phyloP scores from a whole-genome alignment of 2,888 invertebrate genomes.

The Lamellibrachia columna region DNA sequence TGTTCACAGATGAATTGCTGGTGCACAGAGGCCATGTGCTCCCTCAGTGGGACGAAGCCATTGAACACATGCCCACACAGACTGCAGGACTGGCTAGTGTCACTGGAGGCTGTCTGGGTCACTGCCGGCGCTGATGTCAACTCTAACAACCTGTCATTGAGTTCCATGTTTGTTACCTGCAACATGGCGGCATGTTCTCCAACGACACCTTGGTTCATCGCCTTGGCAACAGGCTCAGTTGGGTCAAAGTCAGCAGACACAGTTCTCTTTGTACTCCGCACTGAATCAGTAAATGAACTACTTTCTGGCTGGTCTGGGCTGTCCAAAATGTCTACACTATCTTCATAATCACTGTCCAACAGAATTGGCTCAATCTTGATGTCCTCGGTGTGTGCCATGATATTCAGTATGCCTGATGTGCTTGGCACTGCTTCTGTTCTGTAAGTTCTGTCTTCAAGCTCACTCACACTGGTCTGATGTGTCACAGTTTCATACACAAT shows the following conservation, averaged over 20 bases:
- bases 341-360: conserved; percentile 10
- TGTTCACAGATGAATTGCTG: not conserved
- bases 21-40: not conserved
- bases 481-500: not conserved
- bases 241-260: not conserved
- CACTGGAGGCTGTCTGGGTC: not conserved
- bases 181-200: not conserved
- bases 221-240: not conserved
- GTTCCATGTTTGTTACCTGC: not conserved
- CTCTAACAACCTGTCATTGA: not conserved
- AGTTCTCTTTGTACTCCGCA: not conserved
- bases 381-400: not conserved
- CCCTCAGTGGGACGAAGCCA: not conserved
- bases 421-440: not conserved
- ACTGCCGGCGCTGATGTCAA: no score
- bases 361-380: not conserved
- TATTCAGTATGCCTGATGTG: not conserved
- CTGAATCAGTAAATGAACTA: not conserved
- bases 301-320: conserved; percentile 10
- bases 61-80: not conserved
- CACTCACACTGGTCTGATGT: not conserved
- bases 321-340: not conserved
- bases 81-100: not conserved
- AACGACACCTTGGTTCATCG: not conserved
- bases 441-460: not conserved